These are phyloP conservation scores for Gadopsis bispinosus DNA, from an alignment of 2,797 vertebrate species.

Conservation along the genomic window DNA sequence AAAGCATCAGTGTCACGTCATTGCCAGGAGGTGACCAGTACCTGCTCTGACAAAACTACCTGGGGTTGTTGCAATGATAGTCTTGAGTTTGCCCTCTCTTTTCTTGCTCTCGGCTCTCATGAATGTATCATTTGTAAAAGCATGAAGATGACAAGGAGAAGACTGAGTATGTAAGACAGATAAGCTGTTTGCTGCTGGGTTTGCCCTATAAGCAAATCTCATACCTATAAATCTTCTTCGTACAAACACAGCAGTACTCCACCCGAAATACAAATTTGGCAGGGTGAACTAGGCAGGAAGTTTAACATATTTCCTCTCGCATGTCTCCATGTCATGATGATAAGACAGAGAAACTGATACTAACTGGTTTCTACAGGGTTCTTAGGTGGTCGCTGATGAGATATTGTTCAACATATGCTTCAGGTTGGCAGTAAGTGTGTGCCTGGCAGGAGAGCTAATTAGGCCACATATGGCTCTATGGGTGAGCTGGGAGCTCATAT, in stretches of 20 bases:
- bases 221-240: not conserved
- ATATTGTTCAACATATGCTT: constrained; percentile 28
- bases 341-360: constrained; percentile 8
- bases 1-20: constrained; percentile 9
- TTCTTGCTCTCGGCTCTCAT: not conserved
- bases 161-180: not conserved
- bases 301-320: not conserved
- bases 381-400: constrained; percentile 14
- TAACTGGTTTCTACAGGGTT: constrained; percentile 13
- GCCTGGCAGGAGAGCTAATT: constrained; percentile 57
- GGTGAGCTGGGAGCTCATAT: constrained; percentile 20
- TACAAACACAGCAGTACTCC: not conserved
- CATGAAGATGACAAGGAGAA: not conserved
- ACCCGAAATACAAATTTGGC: constrained; percentile 10
- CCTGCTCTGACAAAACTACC: not conserved
- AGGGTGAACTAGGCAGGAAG: not conserved
- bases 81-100: not conserved
- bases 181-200: not conserved
- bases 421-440: constrained; percentile 22
- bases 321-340: not conserved
- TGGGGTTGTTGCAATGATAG: too few relatives aligned
- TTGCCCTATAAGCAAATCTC: not conserved
- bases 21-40: not conserved
- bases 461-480: constrained; percentile 43
- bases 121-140: not conserved